Evolutionary conservation across 37 sponge, comb jelly and placozoan genomes (phyloP).

Genomic region (Hormiphora californensis): DNA sequence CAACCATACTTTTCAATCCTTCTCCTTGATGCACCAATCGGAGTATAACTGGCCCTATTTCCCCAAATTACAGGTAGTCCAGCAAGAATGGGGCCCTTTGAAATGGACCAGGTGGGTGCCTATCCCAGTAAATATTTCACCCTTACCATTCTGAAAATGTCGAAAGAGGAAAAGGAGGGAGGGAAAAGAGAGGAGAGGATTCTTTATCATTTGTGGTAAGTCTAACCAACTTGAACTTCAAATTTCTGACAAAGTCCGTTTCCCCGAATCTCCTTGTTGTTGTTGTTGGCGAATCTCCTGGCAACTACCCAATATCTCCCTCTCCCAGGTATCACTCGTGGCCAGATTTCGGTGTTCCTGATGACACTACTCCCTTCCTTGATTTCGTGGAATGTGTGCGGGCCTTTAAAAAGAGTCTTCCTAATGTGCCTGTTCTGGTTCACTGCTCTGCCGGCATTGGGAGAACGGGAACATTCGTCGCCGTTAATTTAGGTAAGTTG

Average conservation of each 20-base stretch:
- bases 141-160: background rate
- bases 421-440: constrained; percentile 76
- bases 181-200: background rate
- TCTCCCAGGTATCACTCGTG: constrained; percentile 58
- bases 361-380: constrained; percentile 72
- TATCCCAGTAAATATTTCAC: constrained; percentile 15
- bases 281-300: too few species aligned
- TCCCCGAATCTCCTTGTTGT: too few species aligned
- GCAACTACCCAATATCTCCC: too few species aligned
- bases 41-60: too few species aligned
- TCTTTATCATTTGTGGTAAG: background rate
- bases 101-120: background rate
- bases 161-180: background rate
- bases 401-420: constrained; percentile 56
- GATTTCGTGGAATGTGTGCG: constrained; percentile 70
- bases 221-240: too few species aligned
- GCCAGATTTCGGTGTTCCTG: constrained; percentile 94
- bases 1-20: too few species aligned
- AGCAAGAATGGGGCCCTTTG: background rate
- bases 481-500: constrained; percentile 54
- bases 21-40: too few species aligned
- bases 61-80: too few species aligned
- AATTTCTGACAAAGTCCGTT: too few species aligned
- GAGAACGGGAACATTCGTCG: constrained; percentile 88
- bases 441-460: constrained; percentile 99